phyloP scores from a whole-genome alignment of 1,140 invertebrate species.

The Drosophila baimaii region DNA sequence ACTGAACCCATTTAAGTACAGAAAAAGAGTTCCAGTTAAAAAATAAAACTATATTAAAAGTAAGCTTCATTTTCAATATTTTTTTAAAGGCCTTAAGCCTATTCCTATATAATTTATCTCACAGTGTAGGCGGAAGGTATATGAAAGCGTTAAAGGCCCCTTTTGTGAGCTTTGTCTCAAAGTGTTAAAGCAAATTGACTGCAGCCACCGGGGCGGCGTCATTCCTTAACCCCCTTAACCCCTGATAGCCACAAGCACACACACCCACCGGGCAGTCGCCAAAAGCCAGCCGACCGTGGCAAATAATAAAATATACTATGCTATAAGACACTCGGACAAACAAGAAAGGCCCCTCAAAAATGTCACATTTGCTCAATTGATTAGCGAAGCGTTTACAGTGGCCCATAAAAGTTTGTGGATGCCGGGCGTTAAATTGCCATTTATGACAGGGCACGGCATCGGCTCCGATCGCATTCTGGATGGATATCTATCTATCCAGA shows the following conservation, averaged over 20 bases:
- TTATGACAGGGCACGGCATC: constrained; percentile 26
- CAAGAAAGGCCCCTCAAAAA: constrained; percentile 39
- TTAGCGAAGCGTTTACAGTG: constrained; percentile 51
- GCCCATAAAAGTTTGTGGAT: constrained; percentile 45
- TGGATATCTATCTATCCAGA: constrained; percentile 2
- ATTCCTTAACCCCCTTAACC: constrained; percentile 38
- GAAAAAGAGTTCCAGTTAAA: neutral
- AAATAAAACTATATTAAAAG: neutral
- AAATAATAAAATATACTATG: constrained; percentile 26
- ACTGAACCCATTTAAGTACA: no score
- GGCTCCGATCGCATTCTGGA: constrained; percentile 6
- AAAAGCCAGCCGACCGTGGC: constrained; percentile 37
- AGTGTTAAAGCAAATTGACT: constrained; percentile 59
- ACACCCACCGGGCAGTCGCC: constrained; percentile 7
- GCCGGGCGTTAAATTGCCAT: constrained; percentile 45
- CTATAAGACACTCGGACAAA: constrained; percentile 27
- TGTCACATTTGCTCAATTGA: constrained; percentile 49
- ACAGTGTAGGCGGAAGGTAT: constrained; percentile 19
- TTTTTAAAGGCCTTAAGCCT: neutral
- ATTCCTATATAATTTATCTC: neutral
- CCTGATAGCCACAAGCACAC: constrained; percentile 9
- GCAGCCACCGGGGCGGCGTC: constrained; percentile 17
- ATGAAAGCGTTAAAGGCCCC: constrained; percentile 20
- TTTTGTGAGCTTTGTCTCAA: constrained; percentile 45
- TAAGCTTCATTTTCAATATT: neutral